A percentile compares a stretch with the other conserved stretches of the same genome.
phyloP scores from a whole-genome alignment of 2,888 invertebrate genomes.

The Charanyca ferruginea region DNA sequence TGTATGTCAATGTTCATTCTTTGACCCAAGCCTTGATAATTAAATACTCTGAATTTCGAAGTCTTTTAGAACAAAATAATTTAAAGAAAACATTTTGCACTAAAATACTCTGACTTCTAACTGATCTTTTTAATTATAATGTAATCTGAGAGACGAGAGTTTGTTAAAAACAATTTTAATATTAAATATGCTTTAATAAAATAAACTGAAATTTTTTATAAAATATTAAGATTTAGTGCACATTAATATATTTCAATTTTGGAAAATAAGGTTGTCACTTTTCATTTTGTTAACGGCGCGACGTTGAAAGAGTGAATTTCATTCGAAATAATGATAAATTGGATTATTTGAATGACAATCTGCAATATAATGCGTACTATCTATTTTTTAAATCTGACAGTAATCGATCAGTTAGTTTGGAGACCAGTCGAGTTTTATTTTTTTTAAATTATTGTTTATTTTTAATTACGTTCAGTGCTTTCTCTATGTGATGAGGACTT shows the following conservation, averaged over 20 bases:
- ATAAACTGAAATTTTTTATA: too few species aligned
- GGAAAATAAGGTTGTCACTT: slow-evolving; percentile 2
- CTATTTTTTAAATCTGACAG: too few species aligned
- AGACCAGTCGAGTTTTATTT: too few species aligned
- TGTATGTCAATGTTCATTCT: too few species aligned
- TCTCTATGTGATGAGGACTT: too few species aligned
- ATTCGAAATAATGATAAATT: neutral
- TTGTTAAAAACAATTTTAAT: slow-evolving; percentile 32
- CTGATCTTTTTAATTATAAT: slow-evolving; percentile 21
- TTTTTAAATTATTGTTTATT: too few species aligned
- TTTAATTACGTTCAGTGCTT: too few species aligned
- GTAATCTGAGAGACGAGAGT: slow-evolving; percentile 2
- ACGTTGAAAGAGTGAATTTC: neutral
- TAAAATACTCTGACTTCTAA: slow-evolving; percentile 4
- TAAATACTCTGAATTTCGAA: neutral
- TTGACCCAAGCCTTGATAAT: too few species aligned
- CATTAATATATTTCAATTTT: slow-evolving; percentile 16
- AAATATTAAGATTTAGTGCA: slow-evolving; percentile 7
- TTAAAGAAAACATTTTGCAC: slow-evolving; percentile 6
- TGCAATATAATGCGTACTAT: neutral
- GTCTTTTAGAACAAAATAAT: slow-evolving; percentile 10
- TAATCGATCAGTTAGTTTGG: too few species aligned
- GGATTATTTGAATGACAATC: neutral
- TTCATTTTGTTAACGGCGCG: neutral
- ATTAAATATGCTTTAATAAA: slow-evolving; percentile 19